These are phyloP conservation scores for Micronycteris hirsuta DNA, from an alignment of 2,113 vertebrate genomes.

Conservation along the genomic window DNA sequence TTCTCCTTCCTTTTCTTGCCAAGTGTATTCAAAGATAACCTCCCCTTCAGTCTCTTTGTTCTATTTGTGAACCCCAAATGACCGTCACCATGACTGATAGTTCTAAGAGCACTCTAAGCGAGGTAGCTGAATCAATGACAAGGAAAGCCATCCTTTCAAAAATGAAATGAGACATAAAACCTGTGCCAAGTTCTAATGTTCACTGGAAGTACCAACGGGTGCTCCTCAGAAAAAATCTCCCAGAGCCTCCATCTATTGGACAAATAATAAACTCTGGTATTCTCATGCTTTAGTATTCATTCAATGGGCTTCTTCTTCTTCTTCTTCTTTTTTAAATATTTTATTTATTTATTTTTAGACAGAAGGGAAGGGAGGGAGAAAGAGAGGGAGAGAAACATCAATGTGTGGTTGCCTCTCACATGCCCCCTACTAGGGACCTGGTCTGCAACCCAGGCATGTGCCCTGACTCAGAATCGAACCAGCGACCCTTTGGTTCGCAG, in stretches of 20 bases:
- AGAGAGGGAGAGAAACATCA: too few relatives aligned
- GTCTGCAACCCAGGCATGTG: too few relatives aligned
- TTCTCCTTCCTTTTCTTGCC: background rate
- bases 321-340: too few relatives aligned
- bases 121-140: background rate
- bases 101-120: slow-evolving; percentile 6
- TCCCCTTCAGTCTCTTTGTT: slow-evolving; percentile 17
- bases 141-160: slow-evolving; percentile 28
- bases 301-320: too few relatives aligned
- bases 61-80: slow-evolving; percentile 21
- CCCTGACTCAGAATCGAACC: too few relatives aligned
- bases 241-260: background rate
- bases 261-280: background rate
- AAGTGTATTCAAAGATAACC: slow-evolving; percentile 21
- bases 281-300: slow-evolving; percentile 23
- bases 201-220: slow-evolving; percentile 25
- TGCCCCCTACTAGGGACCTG: too few relatives aligned
- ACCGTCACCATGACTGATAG: slow-evolving; percentile 4
- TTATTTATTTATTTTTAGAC: too few relatives aligned
- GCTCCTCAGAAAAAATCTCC: slow-evolving; percentile 20
- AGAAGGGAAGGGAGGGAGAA: too few relatives aligned
- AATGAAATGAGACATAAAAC: slow-evolving; percentile 40
- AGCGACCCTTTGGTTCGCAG: too few relatives aligned
- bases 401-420: too few relatives aligned
- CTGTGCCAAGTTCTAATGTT: background rate